Conservation (phyloP, 2,888 invertebrate genomes). For the Sarcophaga caerulescens region DNA sequence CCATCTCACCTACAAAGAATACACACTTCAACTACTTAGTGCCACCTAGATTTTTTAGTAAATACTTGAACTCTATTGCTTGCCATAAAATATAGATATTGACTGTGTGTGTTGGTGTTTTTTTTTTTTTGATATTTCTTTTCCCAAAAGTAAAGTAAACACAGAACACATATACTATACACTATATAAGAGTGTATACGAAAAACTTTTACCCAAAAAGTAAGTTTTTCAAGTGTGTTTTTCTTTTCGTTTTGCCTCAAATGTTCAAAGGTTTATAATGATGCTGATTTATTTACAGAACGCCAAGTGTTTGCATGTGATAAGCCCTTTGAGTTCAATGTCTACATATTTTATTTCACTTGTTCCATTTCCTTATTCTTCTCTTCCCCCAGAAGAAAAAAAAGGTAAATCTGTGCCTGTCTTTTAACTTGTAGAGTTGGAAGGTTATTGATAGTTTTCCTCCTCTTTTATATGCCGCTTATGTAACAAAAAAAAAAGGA, state of each 20-base stretch:
- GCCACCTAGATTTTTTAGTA: not conserved
- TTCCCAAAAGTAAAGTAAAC: not conserved
- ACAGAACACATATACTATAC: not conserved
- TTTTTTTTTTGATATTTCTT: not conserved
- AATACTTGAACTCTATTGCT: not conserved
- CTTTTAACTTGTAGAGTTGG: conserved; percentile 9
- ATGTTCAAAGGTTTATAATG: conserved; percentile 49
- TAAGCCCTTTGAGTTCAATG: conserved; percentile 43
- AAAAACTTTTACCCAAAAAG: conserved; percentile 49
- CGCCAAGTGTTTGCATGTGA: conserved; percentile 58
- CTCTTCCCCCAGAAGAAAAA: not conserved
- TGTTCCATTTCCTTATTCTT: not conserved
- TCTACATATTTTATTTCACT: conserved; percentile 6
- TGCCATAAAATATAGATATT: not conserved
- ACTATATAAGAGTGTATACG: not conserved
- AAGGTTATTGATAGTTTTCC: conserved; percentile 52
- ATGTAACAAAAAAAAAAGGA: not conserved
- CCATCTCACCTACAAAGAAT: no score
- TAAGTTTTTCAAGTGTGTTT: conserved; percentile 42
- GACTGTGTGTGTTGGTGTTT: not conserved
- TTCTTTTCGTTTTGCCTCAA: conserved; percentile 13
- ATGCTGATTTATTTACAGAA: conserved; percentile 66
- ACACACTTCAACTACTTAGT: no score
- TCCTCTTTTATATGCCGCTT: no score
- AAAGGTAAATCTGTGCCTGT: not conserved